A percentile compares a stretch with the other conserved stretches of the same genome.
Evolutionary conservation across 2,888 invertebrate genomes (phyloP).

Genomic region (Micropterix aruncella): DNA sequence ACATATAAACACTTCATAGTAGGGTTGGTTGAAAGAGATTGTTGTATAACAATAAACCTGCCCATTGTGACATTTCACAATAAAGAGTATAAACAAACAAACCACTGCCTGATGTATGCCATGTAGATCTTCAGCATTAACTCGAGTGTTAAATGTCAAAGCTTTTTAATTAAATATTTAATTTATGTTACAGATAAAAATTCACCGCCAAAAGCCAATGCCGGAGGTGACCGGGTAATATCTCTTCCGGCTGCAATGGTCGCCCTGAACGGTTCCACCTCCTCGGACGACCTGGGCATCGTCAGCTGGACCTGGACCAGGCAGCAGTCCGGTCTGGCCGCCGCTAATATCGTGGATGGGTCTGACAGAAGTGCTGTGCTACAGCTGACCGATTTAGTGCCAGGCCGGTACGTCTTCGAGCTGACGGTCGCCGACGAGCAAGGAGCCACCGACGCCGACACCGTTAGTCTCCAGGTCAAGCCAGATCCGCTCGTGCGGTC

Average conservation of each 20-base stretch:
- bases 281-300: constrained; percentile 77
- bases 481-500: constrained; percentile 59
- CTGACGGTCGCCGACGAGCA: constrained; percentile 85
- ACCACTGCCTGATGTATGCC: no score
- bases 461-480: constrained; percentile 73
- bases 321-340: constrained; percentile 62
- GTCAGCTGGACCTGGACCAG: constrained; percentile 75
- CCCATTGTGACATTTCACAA: no score
- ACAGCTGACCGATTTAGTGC: constrained; percentile 68
- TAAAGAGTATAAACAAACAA: no score
- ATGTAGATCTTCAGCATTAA: no score
- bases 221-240: constrained; percentile 72
- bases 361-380: constrained; percentile 68
- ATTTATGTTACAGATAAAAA: constrained; percentile 75
- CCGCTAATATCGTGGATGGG: constrained; percentile 64
- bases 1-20: no score
- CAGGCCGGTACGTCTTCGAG: constrained; percentile 79
- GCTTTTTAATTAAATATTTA: no score
- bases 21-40: no score
- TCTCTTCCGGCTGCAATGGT: constrained; percentile 63
- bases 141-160: no score
- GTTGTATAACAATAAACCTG: no score
- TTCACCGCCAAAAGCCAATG: constrained; percentile 77
- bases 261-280: constrained; percentile 70
- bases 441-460: constrained; percentile 68